Evolutionary conservation across 2,888 invertebrate species (phyloP).

Genomic region (Antheraea assamensis): DNA sequence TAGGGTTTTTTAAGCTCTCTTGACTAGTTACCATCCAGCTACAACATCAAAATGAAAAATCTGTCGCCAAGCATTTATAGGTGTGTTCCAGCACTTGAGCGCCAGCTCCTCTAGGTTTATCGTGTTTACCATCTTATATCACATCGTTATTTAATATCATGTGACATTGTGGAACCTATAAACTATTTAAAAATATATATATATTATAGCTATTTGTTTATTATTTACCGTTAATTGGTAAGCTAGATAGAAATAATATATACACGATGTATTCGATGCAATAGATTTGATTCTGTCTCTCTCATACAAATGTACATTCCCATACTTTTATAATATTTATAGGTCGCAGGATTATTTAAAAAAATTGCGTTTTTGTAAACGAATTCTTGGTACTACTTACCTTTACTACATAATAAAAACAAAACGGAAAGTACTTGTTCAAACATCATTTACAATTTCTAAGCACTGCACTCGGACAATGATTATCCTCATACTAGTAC

Average conservation of each 20-base stretch:
- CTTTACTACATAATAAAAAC: constrained; percentile 59
- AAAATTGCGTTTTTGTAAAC: background rate
- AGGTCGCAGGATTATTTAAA: background rate
- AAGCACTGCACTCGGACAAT: constrained; percentile 14
- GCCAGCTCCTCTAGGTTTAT: too few relatives aligned
- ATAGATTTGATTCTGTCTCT: background rate
- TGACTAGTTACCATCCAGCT: too few relatives aligned
- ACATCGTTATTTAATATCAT: too few relatives aligned
- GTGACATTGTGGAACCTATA: too few relatives aligned
- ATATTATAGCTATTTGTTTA: too few relatives aligned
- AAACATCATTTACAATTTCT: constrained; percentile 44
- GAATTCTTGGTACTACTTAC: constrained; percentile 38
- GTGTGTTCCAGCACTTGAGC: too few relatives aligned
- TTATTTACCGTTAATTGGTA: too few relatives aligned
- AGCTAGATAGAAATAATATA: background rate
- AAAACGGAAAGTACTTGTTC: constrained; percentile 45
- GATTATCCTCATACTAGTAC: constrained; percentile 26
- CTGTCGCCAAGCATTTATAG: too few relatives aligned
- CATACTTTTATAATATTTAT: background rate
- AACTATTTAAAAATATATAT: too few relatives aligned
- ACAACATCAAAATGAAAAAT: too few relatives aligned
- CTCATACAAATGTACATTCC: background rate
- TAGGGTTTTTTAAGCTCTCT: too few relatives aligned
- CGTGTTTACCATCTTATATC: too few relatives aligned
- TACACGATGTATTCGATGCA: background rate